Evolutionary conservation across 37 sponge, comb jelly and placozoan species (phyloP).

Genomic region (Hexactinellida sp.): DNA sequence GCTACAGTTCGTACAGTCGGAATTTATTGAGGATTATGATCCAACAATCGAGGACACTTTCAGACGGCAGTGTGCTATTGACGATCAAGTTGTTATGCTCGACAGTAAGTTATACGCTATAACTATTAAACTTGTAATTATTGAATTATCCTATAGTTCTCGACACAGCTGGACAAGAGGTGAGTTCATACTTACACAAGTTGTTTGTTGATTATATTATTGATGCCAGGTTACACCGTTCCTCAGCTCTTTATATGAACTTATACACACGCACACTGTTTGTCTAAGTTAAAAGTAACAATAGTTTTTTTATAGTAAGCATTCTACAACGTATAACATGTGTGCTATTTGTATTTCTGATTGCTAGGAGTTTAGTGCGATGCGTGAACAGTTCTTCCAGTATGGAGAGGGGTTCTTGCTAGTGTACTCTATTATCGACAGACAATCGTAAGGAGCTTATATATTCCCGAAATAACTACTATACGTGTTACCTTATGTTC

Average conservation of each 20-base stretch:
- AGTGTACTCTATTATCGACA: not conserved
- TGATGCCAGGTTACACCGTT: no score
- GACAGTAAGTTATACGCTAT: not conserved
- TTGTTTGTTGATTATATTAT: not conserved
- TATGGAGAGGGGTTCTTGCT: constrained; percentile 12
- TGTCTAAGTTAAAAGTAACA: no score
- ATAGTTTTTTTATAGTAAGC: no score
- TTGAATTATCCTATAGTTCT: not conserved
- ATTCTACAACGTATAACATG: no score
- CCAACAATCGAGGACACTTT: not conserved
- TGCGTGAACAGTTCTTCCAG: constrained; percentile 13
- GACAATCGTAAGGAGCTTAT: constrained; percentile 19
- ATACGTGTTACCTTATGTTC: no score
- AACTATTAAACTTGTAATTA: not conserved
- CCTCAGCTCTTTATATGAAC: no score
- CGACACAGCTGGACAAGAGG: constrained; percentile 11
- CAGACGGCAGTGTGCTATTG: not conserved
- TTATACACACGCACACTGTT: no score
- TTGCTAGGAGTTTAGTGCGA: constrained; percentile 4
- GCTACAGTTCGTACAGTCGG: not conserved
- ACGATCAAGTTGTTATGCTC: constrained; percentile 1
- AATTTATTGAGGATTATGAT: constrained; percentile 7
- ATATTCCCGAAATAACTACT: no score
- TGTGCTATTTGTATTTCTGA: no score
- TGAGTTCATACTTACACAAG: not conserved